phyloP scores from a whole-genome alignment of 2,888 invertebrate species.

The Rhagium mordax region DNA sequence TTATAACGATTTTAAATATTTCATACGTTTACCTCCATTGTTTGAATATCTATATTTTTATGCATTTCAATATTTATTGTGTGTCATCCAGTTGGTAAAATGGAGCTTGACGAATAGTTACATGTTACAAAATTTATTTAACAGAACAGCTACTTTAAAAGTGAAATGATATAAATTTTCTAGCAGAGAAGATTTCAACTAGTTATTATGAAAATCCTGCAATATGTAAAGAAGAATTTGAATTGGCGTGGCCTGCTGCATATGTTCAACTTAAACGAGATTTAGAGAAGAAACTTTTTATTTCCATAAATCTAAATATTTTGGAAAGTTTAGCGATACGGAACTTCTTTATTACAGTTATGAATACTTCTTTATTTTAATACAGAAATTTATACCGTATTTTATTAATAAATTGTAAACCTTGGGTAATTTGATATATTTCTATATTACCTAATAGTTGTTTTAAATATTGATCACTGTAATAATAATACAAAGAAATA shows the following conservation, averaged over 20 bases:
- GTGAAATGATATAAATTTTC: conserved; percentile 40
- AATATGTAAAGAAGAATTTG: conserved; percentile 38
- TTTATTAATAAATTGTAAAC: neutral
- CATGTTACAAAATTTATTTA: neutral
- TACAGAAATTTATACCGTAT: neutral
- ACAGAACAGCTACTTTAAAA: neutral
- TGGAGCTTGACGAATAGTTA: neutral
- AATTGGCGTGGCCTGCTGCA: conserved; percentile 37
- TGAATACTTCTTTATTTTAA: conserved; percentile 6
- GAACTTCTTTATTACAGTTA: conserved; percentile 12
- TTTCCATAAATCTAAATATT: conserved; percentile 27
- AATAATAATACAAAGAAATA: too few relatives aligned
- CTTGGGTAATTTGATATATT: too few relatives aligned
- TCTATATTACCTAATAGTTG: neutral
- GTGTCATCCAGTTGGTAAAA: neutral
- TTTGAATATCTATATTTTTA: too few relatives aligned
- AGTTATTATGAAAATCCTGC: conserved; percentile 45
- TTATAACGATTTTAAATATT: too few relatives aligned
- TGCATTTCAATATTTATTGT: too few relatives aligned
- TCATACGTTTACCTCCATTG: too few relatives aligned
- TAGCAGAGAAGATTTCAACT: conserved; percentile 22
- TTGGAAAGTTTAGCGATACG: conserved; percentile 7
- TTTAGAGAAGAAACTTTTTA: conserved; percentile 18
- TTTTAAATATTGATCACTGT: too few relatives aligned
- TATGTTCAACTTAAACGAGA: conserved; percentile 33